Evolutionary conservation across 2,113 vertebrate species (phyloP).

Genomic region (Barbus barbus): DNA sequence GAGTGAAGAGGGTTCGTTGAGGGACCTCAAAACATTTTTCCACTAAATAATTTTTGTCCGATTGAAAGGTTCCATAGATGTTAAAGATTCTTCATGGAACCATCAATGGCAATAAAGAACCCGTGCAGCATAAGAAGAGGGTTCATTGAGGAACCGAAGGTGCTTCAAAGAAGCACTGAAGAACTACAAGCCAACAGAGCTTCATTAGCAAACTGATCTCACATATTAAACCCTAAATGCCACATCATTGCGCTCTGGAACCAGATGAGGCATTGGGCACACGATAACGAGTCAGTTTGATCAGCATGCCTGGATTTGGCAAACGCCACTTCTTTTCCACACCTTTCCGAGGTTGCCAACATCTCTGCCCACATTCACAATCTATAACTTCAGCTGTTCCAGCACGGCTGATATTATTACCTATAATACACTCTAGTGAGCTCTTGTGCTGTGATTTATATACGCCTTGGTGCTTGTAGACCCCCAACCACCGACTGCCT

Average conservation of each 20-base stretch:
- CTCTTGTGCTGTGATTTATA: slow-evolving; percentile 5
- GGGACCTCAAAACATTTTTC: too few relatives aligned
- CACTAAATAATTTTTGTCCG: background rate
- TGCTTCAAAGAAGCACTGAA: background rate
- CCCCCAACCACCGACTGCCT: background rate
- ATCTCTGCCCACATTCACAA: slow-evolving; percentile 5
- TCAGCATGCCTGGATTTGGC: slow-evolving; percentile 41
- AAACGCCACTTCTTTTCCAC: slow-evolving; percentile 40
- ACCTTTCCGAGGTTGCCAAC: slow-evolving; percentile 19
- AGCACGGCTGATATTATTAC: slow-evolving; percentile 28
- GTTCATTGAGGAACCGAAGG: background rate
- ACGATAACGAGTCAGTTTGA: background rate
- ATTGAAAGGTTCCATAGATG: background rate
- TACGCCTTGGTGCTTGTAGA: background rate
- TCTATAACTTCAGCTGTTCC: slow-evolving; percentile 36
- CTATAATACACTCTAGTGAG: slow-evolving; percentile 37
- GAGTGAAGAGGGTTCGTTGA: too few relatives aligned
- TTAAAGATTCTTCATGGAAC: background rate
- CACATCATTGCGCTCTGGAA: slow-evolving; percentile 4
- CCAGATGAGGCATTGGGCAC: slow-evolving; percentile 30
- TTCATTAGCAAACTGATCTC: slow-evolving; percentile 19
- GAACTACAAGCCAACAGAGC: background rate
- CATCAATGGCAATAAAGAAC: background rate
- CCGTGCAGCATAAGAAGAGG: background rate
- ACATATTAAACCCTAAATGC: slow-evolving; percentile 31